Evolutionary conservation across 2,888 invertebrate genomes (phyloP).

Genomic region (Siphonodentalium dalli): DNA sequence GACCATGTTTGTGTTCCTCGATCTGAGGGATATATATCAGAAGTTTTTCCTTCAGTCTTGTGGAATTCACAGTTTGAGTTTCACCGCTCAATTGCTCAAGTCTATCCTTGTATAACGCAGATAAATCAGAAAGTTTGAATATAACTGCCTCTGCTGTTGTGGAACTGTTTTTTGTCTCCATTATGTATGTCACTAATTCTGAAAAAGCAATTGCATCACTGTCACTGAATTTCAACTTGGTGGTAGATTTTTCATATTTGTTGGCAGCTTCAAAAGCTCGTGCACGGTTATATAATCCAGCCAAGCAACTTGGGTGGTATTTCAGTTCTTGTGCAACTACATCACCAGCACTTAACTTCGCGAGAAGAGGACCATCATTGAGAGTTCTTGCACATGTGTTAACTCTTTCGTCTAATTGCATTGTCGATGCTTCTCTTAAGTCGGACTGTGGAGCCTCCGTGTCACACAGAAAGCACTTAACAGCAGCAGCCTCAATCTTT

Average conservation of each 20-base stretch:
- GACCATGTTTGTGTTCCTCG: too few species aligned
- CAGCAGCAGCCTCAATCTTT: too few species aligned
- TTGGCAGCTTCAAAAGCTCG: slow-evolving; percentile 6
- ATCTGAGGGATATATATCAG: too few species aligned
- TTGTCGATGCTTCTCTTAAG: slow-evolving; percentile 28
- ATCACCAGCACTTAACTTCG: slow-evolving; percentile 30
- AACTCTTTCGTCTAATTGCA: slow-evolving; percentile 26
- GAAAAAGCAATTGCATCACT: background rate
- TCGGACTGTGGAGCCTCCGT: slow-evolving; percentile 9
- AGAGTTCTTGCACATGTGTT: slow-evolving; percentile 26
- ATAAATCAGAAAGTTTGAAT: background rate
- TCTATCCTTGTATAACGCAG: background rate
- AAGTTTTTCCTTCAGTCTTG: too few species aligned
- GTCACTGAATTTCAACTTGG: background rate
- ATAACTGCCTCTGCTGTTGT: too few species aligned
- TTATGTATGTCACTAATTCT: background rate
- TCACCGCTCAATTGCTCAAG: too few species aligned
- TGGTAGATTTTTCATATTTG: background rate
- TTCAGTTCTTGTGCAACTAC: slow-evolving; percentile 33
- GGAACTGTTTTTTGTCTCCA: too few species aligned
- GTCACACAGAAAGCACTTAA: slow-evolving; percentile 28
- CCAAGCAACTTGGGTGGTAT: slow-evolving; percentile 27
- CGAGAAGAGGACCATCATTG: slow-evolving; percentile 28
- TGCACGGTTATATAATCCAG: slow-evolving; percentile 26
- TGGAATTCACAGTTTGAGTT: too few species aligned